A percentile compares a stretch with the other conserved stretches of the same genome.
Conservation (phyloP, 2,888 invertebrate species). For the Clostera curtula region DNA sequence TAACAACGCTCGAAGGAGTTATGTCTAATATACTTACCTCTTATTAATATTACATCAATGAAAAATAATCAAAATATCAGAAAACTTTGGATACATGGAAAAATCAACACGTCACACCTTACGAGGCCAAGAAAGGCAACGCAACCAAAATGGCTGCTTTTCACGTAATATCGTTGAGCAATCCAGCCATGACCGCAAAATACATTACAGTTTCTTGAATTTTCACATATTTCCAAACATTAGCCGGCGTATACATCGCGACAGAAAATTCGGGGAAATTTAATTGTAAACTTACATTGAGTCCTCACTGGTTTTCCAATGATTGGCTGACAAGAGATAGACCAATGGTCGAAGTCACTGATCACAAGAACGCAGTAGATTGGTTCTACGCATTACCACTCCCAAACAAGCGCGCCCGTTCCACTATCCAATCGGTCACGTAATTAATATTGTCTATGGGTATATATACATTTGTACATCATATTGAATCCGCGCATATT, state of each 20-base stretch:
- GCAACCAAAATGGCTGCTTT: conserved; percentile 71
- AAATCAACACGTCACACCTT: conserved; percentile 50
- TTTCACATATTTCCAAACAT: conserved; percentile 25
- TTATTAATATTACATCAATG: too few relatives aligned
- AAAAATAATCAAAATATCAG: too few relatives aligned
- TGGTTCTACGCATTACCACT: conserved; percentile 79
- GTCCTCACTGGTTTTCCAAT: conserved; percentile 84
- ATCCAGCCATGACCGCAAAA: conserved; percentile 26
- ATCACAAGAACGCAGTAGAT: conserved; percentile 84
- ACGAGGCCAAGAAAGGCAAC: conserved; percentile 49
- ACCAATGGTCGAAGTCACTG: conserved; percentile 88
- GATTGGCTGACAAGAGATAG: conserved; percentile 92
- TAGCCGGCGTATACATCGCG: conserved; percentile 33
- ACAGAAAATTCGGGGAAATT: conserved; percentile 50
- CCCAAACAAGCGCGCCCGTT: conserved; percentile 66
- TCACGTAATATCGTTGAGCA: conserved; percentile 48
- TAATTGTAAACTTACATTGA: conserved; percentile 69
- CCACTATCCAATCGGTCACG: conserved; percentile 61
- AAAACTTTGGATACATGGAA: conserved; percentile 13
- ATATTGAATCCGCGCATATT: too few relatives aligned
- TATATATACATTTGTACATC: too few relatives aligned
- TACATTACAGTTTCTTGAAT: conserved; percentile 22
- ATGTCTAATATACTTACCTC: too few relatives aligned
- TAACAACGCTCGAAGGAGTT: too few relatives aligned
- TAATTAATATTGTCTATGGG: conserved; percentile 66